phyloP scores from a whole-genome alignment of 2,888 invertebrate species.

The Andricus quercusramuli region DNA sequence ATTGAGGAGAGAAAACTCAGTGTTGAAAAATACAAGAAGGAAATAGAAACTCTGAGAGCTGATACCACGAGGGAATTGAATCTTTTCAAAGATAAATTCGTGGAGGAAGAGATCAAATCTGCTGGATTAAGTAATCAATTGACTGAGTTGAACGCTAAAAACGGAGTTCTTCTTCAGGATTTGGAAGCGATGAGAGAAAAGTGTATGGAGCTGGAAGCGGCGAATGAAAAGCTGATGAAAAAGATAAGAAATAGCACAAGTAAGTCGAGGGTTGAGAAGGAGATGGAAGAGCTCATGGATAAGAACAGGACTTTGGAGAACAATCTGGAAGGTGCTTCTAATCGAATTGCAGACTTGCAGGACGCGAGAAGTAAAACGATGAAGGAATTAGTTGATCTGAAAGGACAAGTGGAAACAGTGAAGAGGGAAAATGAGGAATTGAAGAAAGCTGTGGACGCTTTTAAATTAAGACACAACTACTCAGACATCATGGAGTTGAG shows the following conservation, averaged over 20 bases:
- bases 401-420: conserved; percentile 56
- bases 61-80: conserved; percentile 71
- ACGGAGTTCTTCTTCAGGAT: conserved; percentile 77
- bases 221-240: conserved; percentile 75
- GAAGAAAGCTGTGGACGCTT: conserved; percentile 53
- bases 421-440: conserved; percentile 63
- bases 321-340: conserved; percentile 73
- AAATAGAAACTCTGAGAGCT: conserved; percentile 75
- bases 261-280: conserved; percentile 72
- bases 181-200: conserved; percentile 79
- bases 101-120: conserved; percentile 71
- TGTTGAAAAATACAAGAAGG: conserved; percentile 74
- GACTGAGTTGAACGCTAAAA: conserved; percentile 77
- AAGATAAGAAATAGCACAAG: conserved; percentile 79
- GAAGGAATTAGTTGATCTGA: conserved; percentile 61
- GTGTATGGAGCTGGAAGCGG: conserved; percentile 78
- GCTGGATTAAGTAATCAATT: conserved; percentile 74
- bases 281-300: conserved; percentile 71
- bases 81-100: conserved; percentile 61
- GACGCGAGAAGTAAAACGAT: conserved; percentile 64
- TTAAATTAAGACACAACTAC: conserved; percentile 56
- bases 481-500: conserved; percentile 53
- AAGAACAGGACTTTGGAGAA: conserved; percentile 68
- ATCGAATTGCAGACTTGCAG: conserved; percentile 69
- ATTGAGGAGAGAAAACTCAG: conserved; percentile 58